Conservation (phyloP, 2,888 invertebrate genomes). For the Agelastica alni region DNA sequence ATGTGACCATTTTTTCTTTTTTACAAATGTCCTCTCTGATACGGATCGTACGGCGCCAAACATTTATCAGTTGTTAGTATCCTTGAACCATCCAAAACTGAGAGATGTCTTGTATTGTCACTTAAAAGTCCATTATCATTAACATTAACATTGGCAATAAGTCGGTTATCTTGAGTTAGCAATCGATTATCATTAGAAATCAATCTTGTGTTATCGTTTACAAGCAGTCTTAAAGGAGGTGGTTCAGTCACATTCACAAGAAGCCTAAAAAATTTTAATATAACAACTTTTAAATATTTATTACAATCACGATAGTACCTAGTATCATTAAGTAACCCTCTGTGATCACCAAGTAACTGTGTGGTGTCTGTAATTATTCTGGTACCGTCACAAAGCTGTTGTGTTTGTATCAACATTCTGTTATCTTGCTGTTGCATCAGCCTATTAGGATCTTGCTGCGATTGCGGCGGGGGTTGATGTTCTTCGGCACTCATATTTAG, state of each 20-base stretch:
- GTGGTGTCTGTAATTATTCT: constrained; percentile 42
- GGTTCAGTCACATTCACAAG: constrained; percentile 52
- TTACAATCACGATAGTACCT: too few relatives aligned
- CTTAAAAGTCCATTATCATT: too few relatives aligned
- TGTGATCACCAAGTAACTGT: constrained; percentile 46
- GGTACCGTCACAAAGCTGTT: constrained; percentile 42
- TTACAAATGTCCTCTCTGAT: constrained; percentile 55
- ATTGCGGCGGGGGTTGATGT: constrained; percentile 41
- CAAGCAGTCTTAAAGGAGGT: constrained; percentile 45
- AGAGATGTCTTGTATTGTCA: constrained; percentile 53
- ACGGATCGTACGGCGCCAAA: constrained; percentile 55
- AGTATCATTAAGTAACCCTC: constrained; percentile 34
- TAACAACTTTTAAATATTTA: too few relatives aligned
- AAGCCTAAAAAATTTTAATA: too few relatives aligned
- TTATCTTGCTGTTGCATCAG: constrained; percentile 47
- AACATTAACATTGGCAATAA: constrained; percentile 45
- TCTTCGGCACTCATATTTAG: constrained; percentile 40
- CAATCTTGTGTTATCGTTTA: constrained; percentile 49
- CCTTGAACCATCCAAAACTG: constrained; percentile 51
- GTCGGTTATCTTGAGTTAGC: constrained; percentile 48
- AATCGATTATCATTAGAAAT: constrained; percentile 49
- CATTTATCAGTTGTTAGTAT: constrained; percentile 54
- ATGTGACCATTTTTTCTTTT: too few relatives aligned
- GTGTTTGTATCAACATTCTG: constrained; percentile 49
- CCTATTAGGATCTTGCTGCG: constrained; percentile 42